Conservation (phyloP, 2,113 vertebrate genomes). For the Pimephales promelas region DNA sequence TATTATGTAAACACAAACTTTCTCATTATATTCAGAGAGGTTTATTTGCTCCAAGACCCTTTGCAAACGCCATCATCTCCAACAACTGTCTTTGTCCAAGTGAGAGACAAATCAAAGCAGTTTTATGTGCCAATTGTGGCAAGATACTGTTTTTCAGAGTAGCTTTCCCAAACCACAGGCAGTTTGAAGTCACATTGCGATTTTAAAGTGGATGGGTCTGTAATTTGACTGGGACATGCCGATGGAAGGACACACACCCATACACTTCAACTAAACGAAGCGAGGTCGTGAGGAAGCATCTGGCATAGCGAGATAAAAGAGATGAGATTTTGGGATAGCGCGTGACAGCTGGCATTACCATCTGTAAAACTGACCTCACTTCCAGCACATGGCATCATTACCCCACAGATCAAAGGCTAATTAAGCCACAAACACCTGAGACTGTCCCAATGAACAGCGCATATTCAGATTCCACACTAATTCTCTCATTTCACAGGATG, state of each 20-base stretch:
- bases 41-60: neutral
- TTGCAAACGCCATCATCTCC: neutral
- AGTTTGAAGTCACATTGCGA: neutral
- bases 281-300: conserved; percentile 10
- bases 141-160: neutral
- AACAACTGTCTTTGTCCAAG: neutral
- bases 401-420: conserved; percentile 32
- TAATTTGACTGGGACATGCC: neutral
- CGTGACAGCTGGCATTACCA: neutral
- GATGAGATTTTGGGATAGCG: neutral
- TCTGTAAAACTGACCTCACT: conserved; percentile 27
- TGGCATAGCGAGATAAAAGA: conserved; percentile 16
- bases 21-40: neutral
- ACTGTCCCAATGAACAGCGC: neutral
- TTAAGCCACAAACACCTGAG: conserved; percentile 9
- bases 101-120: neutral
- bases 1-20: too few species aligned
- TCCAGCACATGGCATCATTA: conserved; percentile 14
- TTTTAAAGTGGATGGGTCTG: neutral
- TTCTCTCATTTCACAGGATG: neutral
- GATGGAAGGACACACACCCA: neutral
- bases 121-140: neutral
- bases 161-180: neutral
- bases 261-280: neutral
- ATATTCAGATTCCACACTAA: neutral